Conservation (phyloP, 2,797 vertebrate genomes). For the Pampus argenteus region DNA sequence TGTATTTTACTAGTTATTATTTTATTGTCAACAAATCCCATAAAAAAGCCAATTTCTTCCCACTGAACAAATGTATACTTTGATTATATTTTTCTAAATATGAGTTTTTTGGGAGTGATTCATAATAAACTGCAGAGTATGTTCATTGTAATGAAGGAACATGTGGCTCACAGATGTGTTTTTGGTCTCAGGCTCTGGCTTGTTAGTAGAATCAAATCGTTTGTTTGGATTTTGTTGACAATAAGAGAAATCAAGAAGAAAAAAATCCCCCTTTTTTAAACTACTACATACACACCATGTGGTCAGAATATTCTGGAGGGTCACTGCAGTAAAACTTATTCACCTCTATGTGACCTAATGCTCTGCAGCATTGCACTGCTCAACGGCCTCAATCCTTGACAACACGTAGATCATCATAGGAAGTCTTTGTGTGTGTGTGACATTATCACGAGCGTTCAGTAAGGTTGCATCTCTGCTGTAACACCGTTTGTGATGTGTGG, state of each 20-base stretch:
- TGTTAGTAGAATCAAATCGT: not conserved
- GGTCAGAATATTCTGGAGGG: not conserved
- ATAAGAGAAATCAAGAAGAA: not conserved
- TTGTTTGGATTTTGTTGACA: constrained; percentile 6
- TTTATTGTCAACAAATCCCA: not conserved
- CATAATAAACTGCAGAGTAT: not conserved
- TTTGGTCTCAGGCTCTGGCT: not conserved
- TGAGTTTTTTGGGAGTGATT: not conserved
- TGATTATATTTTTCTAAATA: not conserved
- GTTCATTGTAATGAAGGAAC: not conserved
- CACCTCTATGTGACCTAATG: constrained; percentile 61
- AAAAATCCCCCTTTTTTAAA: not conserved
- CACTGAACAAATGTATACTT: not conserved
- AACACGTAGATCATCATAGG: not conserved
- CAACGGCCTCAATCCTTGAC: constrained; percentile 16
- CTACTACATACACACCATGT: not conserved
- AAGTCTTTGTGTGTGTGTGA: not conserved
- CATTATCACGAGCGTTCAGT: not conserved
- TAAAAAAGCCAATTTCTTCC: constrained; percentile 19
- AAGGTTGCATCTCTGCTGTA: constrained; percentile 3
- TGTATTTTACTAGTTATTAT: not conserved
- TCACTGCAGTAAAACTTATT: constrained; percentile 66
- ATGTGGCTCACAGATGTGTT: not conserved
- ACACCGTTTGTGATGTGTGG: constrained; percentile 7
- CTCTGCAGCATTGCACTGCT: constrained; percentile 59